Percentiles rank a stretch among this genome's conserved stretches.
Conservation (phyloP, 2,113 vertebrate genomes). For the Noctilio leporinus region DNA sequence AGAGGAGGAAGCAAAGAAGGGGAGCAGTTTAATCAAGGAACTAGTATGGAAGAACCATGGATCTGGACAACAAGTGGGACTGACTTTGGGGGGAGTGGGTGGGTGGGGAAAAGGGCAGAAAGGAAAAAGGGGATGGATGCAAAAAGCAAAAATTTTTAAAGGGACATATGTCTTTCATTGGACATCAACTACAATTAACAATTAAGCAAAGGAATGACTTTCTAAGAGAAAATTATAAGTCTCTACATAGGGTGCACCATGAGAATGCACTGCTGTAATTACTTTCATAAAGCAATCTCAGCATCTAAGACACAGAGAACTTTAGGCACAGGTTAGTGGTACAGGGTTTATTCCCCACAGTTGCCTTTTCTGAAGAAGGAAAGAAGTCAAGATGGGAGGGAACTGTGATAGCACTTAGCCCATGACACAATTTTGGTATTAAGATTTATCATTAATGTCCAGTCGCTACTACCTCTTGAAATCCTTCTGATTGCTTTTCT, state of each 20-base stretch:
- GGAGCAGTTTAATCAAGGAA: too few species aligned
- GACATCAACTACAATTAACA: neutral
- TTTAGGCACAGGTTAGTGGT: neutral
- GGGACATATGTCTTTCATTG: neutral
- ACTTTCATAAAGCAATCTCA: neutral
- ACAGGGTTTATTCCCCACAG: neutral
- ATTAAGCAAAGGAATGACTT: neutral
- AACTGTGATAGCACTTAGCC: neutral
- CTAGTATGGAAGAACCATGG: too few species aligned
- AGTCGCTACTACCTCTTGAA: neutral
- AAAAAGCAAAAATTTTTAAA: neutral
- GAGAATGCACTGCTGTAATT: neutral
- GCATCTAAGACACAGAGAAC: neutral
- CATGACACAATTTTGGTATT: neutral
- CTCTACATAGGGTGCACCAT: neutral
- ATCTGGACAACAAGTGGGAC: too few species aligned
- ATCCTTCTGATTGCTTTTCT: neutral
- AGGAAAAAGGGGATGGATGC: too few species aligned
- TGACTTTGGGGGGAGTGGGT: too few species aligned
- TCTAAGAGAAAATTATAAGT: neutral
- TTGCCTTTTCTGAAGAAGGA: neutral
- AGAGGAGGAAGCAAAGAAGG: too few species aligned
- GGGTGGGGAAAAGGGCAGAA: too few species aligned
- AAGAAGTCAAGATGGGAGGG: neutral
- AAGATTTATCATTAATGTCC: neutral